A percentile compares a stretch with the other conserved stretches of the same genome.
These are phyloP conservation scores for Augochlorella aurata DNA, from an alignment of 2,888 invertebrate genomes.

Conservation along the genomic window DNA sequence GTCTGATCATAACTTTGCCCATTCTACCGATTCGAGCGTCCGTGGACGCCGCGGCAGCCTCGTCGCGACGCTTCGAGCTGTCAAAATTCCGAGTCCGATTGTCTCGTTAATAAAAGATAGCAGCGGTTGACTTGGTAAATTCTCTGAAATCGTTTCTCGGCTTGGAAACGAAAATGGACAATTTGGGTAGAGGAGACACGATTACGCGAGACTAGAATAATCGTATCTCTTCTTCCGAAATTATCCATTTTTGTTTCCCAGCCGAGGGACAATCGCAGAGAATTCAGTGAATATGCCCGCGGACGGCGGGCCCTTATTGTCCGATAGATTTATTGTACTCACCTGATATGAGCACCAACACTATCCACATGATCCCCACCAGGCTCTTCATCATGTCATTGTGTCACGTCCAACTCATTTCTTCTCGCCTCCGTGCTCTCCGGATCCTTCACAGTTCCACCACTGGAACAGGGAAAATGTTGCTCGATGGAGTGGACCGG, in stretches of 20 bases:
- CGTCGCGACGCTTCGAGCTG: background rate
- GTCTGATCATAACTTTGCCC: constrained; percentile 14
- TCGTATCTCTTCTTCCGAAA: no score
- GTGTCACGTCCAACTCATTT: constrained; percentile 83
- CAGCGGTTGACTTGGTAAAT: no score
- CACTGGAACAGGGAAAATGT: constrained; percentile 65
- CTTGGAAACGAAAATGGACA: no score
- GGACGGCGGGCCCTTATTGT: constrained; percentile 24
- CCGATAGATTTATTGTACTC: constrained; percentile 61
- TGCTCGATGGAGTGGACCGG: constrained; percentile 40
- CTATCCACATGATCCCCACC: constrained; percentile 86
- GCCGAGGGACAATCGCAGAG: no score
- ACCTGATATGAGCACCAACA: constrained; percentile 86
- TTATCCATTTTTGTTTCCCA: no score
- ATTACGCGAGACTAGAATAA: no score
- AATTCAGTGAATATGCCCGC: background rate
- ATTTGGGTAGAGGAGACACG: no score
- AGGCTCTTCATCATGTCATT: constrained; percentile 85
- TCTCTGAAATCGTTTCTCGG: no score
- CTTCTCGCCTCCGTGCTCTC: constrained; percentile 74
- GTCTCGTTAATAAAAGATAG: background rate
- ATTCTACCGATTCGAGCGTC: constrained; percentile 26
- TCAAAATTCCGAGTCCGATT: background rate
- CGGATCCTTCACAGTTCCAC: constrained; percentile 71
- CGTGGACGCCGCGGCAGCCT: background rate